Evolutionary conservation across 1,140 invertebrate species (phyloP), one percentile per base, ranked within the genome.

Genomic region (Drosophila baimaii): DNA sequence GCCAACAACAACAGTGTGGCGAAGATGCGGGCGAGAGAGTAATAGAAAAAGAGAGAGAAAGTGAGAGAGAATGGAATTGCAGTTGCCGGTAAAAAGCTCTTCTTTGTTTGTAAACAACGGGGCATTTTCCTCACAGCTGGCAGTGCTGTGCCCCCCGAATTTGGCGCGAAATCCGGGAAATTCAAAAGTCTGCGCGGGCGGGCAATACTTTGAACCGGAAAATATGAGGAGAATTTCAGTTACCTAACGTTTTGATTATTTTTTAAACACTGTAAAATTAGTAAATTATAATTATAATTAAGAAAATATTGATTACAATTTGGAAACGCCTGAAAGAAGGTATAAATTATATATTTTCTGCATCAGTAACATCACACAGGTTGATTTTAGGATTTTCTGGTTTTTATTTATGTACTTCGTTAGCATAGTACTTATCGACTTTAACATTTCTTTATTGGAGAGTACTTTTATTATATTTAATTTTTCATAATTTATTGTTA

Each of bases 51-150:
- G 10, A 15, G 33, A 37, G 25, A 17, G 46, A 29, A 3, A 23
- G 9, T 17, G 17, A 5, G 27, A 58, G 29, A 57, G 12, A 25
- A 73, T 43, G 47, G 57, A 62, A 25, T 41, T 56, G 58, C 76
- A 66, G 27, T 46, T 56, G 59, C 37, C 68, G 65, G 68, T 29
- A 27, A 66, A 66, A 71, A 71, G 65, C 51, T 70, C 64, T n/a
- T n/a, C 5, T 54, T 72, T 72, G 65, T 71, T 72, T 72, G 69
- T 72, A 72, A 72, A 72, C 69, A 72, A 72, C 39, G 62, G 27
- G 9, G 2, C n/a, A 10, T 2, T 54, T 39, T 55, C 25, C 7
- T 33, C 2, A 6, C 7, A 17, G 33, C 52, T 72, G 69, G 69
- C 69, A 72, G 31, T 58, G 69, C 69, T 12, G 25, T n/a, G n/a